Percentiles rank a stretch among this genome's conserved stretches.
Evolutionary conservation across 2,888 invertebrate genomes (phyloP).

Genomic region (Drosophila aldrichi): DNA sequence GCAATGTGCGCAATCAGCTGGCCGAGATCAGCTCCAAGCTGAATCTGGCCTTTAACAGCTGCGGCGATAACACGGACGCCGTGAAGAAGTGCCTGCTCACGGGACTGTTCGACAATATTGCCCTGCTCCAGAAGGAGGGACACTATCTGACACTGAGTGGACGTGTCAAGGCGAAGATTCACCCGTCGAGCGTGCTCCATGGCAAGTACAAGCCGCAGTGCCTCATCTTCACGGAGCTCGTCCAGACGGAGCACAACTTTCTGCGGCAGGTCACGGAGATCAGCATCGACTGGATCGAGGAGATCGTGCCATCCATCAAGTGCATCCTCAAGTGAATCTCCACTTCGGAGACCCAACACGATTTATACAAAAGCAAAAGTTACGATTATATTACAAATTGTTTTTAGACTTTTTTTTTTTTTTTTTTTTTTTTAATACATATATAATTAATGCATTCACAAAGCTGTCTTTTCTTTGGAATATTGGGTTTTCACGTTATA

Average conservation of each 20-base stretch:
- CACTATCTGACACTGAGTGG: slow-evolving; percentile 89
- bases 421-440: background rate
- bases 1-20: slow-evolving; percentile 92
- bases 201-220: slow-evolving; percentile 88
- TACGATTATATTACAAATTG: background rate
- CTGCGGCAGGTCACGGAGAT: slow-evolving; percentile 92
- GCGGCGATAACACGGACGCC: slow-evolving; percentile 88
- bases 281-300: slow-evolving; percentile 92
- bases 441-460: background rate
- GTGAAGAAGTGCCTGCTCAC: slow-evolving; percentile 92
- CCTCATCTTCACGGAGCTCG: slow-evolving; percentile 93
- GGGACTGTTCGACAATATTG: slow-evolving; percentile 94
- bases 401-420: slow-evolving; percentile 1
- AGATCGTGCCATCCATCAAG: slow-evolving; percentile 86
- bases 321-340: slow-evolving; percentile 59
- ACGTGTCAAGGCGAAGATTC: slow-evolving; percentile 90
- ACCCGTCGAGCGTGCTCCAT: slow-evolving; percentile 92
- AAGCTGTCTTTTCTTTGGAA: background rate
- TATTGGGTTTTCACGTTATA: too few relatives aligned
- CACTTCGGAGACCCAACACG: too few relatives aligned
- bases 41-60: slow-evolving; percentile 88
- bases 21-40: slow-evolving; percentile 89
- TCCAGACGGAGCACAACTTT: slow-evolving; percentile 93
- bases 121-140: slow-evolving; percentile 91
- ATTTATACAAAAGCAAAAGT: background rate